phyloP scores from a whole-genome alignment of 2,797 vertebrate genomes.

The Chlorospingus flavigularis region DNA sequence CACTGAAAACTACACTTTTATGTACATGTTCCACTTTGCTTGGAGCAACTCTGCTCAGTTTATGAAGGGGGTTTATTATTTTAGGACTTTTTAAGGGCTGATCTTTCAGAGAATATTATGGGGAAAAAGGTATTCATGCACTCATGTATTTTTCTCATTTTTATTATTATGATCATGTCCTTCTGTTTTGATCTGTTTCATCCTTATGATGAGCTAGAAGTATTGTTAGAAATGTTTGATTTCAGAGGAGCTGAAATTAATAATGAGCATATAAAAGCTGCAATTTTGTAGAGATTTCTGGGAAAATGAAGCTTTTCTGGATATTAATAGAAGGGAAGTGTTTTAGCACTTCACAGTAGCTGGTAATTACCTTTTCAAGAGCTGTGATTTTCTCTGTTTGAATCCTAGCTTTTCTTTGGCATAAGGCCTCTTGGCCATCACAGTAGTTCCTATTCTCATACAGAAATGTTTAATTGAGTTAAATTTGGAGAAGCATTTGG shows the following conservation, averaged over 20 bases:
- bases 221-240: neutral
- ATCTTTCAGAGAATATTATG: neutral
- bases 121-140: neutral
- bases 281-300: neutral
- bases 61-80: neutral
- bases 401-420: neutral
- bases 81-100: neutral
- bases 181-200: neutral
- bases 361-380: conserved; percentile 24
- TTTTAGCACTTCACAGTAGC: neutral
- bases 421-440: neutral
- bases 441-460: neutral
- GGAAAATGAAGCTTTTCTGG: neutral
- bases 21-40: neutral
- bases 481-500: neutral
- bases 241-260: conserved; percentile 1
- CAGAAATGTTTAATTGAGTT: neutral
- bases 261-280: neutral
- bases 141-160: neutral
- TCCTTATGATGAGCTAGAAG: neutral
- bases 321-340: conserved; percentile 8
- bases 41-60: neutral
- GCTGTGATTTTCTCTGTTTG: conserved; percentile 28
- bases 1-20: neutral
- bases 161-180: neutral